Evolutionary conservation across 2,797 vertebrate species (phyloP).

Genomic region (Alca torda): DNA sequence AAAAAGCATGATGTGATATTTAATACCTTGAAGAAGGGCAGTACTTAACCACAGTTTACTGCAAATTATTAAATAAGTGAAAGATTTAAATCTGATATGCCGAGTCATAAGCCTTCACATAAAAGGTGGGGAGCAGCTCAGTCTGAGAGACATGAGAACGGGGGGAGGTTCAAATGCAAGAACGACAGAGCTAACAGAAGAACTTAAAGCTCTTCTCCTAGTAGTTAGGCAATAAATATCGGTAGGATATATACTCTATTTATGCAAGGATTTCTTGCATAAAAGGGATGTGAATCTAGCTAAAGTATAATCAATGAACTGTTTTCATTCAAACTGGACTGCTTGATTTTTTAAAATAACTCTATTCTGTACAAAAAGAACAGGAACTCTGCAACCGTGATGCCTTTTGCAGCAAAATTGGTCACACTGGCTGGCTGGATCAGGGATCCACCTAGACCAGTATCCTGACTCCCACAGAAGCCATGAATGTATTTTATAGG

Average conservation of each 20-base stretch:
- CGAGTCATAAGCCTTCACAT: not conserved
- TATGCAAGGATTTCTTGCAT: not conserved
- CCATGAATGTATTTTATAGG: accelerated
- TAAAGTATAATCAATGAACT: not conserved
- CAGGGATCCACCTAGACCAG: not conserved
- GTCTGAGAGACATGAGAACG: not conserved
- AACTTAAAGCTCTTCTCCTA: not conserved
- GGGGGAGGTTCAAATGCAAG: not conserved
- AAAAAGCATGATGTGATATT: not conserved
- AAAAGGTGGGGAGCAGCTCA: not conserved
- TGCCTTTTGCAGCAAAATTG: not conserved
- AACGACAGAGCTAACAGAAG: not conserved
- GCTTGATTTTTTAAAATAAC: not conserved
- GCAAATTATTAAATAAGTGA: not conserved
- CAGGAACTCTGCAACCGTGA: not conserved
- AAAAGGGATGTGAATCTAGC: not conserved
- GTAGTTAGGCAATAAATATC: not conserved
- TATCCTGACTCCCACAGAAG: not conserved
- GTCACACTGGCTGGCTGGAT: not conserved
- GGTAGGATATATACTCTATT: not conserved
- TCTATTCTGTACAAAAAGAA: not conserved
- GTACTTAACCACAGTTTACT: not conserved
- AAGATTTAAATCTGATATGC: not conserved
- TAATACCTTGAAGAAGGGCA: not conserved
- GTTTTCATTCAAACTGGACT: not conserved